Conservation (phyloP, 2,797 vertebrate species). For the Mycteria americana region DNA sequence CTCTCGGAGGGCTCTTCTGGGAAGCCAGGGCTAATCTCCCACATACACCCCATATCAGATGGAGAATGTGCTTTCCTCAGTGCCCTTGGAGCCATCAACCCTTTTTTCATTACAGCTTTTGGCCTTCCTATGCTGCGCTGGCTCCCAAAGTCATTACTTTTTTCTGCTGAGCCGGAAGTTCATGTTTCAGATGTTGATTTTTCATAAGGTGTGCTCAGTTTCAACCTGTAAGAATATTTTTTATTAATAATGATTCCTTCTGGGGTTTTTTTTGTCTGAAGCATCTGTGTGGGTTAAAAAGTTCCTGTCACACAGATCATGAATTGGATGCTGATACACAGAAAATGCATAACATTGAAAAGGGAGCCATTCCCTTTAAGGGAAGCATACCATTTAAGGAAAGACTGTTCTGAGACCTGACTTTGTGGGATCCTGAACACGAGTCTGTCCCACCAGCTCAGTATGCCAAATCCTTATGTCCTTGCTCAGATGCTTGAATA, state of each 20-base stretch:
- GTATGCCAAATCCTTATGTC: neutral
- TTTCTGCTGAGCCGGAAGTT: neutral
- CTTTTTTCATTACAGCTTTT: constrained; percentile 39
- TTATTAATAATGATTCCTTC: neutral
- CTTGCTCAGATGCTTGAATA: neutral
- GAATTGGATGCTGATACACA: neutral
- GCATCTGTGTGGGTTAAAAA: neutral
- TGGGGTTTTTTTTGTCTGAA: neutral
- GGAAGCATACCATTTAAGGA: neutral
- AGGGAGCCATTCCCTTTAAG: neutral
- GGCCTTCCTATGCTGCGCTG: neutral
- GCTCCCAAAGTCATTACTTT: neutral
- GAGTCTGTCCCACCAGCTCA: neutral
- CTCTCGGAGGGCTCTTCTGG: neutral
- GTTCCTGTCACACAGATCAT: neutral
- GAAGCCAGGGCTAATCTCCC: neutral
- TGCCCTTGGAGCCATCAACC: constrained; percentile 4
- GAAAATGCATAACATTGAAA: neutral
- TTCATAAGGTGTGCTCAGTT: neutral
- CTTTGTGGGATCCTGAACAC: neutral
- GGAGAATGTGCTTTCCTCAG: neutral
- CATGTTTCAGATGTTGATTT: neutral
- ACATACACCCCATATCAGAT: neutral
- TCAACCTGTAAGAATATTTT: neutral
- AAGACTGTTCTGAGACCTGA: neutral